phyloP scores from a whole-genome alignment of 1,140 invertebrate genomes.

The Penaeus vannamei region DNA sequence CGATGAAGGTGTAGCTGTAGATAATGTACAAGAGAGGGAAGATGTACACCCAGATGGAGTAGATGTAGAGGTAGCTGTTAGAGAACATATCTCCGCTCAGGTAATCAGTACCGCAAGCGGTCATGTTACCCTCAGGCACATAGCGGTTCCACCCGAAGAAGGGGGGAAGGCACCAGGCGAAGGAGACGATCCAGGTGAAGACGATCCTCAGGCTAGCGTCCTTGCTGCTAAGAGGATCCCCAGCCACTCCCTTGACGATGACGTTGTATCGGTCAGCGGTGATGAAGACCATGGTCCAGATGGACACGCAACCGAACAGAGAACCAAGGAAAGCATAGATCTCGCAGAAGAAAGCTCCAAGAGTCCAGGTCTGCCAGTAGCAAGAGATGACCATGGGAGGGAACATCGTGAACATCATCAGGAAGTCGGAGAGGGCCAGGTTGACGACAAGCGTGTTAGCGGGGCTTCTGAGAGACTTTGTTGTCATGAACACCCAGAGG shows the following conservation, averaged over 20 bases:
- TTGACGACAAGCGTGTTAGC: conserved; percentile 89
- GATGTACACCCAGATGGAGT: conserved; percentile 55
- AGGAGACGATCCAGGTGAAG: not conserved
- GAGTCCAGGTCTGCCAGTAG: conserved; percentile 53
- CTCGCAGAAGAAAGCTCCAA: conserved; percentile 84
- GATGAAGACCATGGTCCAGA: conserved; percentile 69
- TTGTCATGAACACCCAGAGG: conserved; percentile 86
- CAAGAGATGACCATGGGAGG: conserved; percentile 89
- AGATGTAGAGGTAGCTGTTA: conserved; percentile 34
- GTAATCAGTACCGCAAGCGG: conserved; percentile 34
- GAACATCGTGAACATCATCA: conserved; percentile 78
- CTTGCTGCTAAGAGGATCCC: conserved; percentile 5
- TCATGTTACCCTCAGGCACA: conserved; percentile 37
- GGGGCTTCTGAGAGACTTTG: conserved; percentile 84
- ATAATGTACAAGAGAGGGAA: conserved; percentile 67
- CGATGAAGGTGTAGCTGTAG: conserved; percentile 73
- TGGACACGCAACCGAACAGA: conserved; percentile 69
- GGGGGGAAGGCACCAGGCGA: conserved; percentile 4
- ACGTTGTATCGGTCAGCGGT: conserved; percentile 69
- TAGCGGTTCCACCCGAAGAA: conserved; percentile 39
- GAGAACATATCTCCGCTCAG: conserved; percentile 16
- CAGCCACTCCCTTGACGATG: conserved; percentile 14
- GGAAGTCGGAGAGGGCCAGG: conserved; percentile 88
- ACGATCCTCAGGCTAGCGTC: not conserved
- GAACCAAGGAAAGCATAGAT: conserved; percentile 83